These are phyloP conservation scores for Staurois parvus DNA, from an alignment of 2,797 vertebrate genomes.

Conservation along the genomic window DNA sequence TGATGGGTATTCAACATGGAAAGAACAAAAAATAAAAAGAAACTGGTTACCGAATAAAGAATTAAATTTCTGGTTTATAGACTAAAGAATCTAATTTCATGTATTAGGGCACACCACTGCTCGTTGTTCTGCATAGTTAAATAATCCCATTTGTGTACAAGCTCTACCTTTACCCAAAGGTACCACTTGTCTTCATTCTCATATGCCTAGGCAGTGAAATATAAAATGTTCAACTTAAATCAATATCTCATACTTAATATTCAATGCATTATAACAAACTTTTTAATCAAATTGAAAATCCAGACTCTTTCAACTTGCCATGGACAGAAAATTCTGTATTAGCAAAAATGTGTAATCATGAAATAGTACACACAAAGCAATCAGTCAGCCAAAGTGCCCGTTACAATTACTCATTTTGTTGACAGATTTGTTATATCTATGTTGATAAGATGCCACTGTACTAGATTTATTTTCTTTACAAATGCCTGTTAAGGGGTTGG, in stretches of 20 bases:
- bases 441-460: constrained; percentile 49
- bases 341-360: constrained; percentile 38
- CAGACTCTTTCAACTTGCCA: neutral
- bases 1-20: too few relatives aligned
- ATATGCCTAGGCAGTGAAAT: neutral
- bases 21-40: too few relatives aligned
- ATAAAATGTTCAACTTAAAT: neutral
- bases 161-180: neutral
- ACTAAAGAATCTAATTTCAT: neutral
- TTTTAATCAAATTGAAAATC: neutral
- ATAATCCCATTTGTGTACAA: neutral
- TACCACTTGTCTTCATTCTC: neutral
- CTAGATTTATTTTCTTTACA: constrained; percentile 56
- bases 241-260: neutral
- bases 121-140: neutral
- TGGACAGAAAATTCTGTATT: constrained; percentile 18
- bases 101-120: neutral
- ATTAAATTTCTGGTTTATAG: neutral
- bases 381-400: constrained; percentile 40
- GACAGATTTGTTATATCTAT: constrained; percentile 49
- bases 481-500: constrained; percentile 47
- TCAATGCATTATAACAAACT: neutral
- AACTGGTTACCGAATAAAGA: too few relatives aligned
- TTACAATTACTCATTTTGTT: constrained; percentile 38
- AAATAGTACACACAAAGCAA: constrained; percentile 19